phyloP scores from a whole-genome alignment of 2,888 invertebrate genomes.

The Agonopterix subpropinquella region DNA sequence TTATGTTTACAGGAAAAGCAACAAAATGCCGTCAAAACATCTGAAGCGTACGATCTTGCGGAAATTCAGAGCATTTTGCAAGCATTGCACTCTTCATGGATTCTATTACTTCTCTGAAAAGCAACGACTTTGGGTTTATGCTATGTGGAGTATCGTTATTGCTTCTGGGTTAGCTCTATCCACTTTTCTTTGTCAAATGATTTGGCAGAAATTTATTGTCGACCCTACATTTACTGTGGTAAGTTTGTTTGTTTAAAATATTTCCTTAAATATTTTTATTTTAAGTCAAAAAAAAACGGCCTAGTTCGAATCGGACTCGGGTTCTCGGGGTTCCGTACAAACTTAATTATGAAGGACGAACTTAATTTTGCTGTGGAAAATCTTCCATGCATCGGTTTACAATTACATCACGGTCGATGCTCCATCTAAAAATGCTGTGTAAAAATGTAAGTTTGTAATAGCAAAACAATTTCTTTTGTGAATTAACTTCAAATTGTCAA shows the following conservation, averaged over 20 bases:
- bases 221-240: conserved; percentile 64
- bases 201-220: conserved; percentile 48
- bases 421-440: too few relatives aligned
- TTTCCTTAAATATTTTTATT: neutral
- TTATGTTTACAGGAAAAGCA: too few relatives aligned
- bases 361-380: too few relatives aligned
- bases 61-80: conserved; percentile 35
- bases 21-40: neutral
- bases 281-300: too few relatives aligned
- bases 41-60: neutral
- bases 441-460: too few relatives aligned
- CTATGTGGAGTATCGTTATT: conserved; percentile 38
- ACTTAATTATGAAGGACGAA: too few relatives aligned
- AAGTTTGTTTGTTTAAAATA: conserved; percentile 20
- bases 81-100: conserved; percentile 50
- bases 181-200: conserved; percentile 49
- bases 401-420: too few relatives aligned
- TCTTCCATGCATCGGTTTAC: too few relatives aligned
- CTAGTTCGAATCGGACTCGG: too few relatives aligned
- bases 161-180: conserved; percentile 35
- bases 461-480: too few relatives aligned
- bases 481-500: too few relatives aligned
- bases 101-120: conserved; percentile 41
- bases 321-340: too few relatives aligned
- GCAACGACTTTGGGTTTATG: conserved; percentile 19